Percentiles rank a stretch among this genome's conserved stretches.
Conservation (phyloP, 2,888 invertebrate species). For the Papilio demoleus region DNA sequence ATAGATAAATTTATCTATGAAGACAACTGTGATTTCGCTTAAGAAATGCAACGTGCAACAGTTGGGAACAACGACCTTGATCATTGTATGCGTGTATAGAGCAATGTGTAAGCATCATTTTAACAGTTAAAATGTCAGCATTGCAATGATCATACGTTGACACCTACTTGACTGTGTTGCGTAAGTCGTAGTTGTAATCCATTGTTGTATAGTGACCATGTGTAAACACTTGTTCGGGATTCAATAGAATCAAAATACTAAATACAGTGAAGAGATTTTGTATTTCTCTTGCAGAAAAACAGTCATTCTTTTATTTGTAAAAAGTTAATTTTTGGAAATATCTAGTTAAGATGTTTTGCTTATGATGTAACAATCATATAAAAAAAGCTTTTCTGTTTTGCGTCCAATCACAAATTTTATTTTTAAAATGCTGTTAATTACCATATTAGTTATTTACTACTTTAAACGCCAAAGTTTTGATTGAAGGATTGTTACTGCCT, state of each 20-base stretch:
- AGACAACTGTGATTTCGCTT: too few relatives aligned
- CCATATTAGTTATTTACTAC: too few relatives aligned
- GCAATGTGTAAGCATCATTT: constrained; percentile 44
- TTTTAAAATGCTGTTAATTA: neutral
- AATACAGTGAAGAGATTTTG: too few relatives aligned
- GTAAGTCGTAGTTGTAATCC: constrained; percentile 55
- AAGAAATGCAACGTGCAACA: constrained; percentile 12
- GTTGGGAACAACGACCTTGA: constrained; percentile 47
- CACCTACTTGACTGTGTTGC: constrained; percentile 73
- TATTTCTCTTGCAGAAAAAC: too few relatives aligned
- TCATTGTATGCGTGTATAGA: constrained; percentile 19
- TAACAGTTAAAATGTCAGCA: constrained; percentile 64
- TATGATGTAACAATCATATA: too few relatives aligned
- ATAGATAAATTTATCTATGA: neutral
- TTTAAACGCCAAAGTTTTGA: too few relatives aligned
- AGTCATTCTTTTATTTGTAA: too few relatives aligned
- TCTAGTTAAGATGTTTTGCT: too few relatives aligned
- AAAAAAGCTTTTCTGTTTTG: neutral
- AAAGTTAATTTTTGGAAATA: too few relatives aligned
- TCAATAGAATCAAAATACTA: neutral
- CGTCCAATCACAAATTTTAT: neutral
- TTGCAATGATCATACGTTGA: constrained; percentile 66
- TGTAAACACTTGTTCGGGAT: neutral
- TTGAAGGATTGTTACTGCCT: too few relatives aligned
- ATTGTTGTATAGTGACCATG: constrained; percentile 65